phyloP scores from a whole-genome alignment of 2,888 invertebrate genomes.

The Rotaria socialis region DNA sequence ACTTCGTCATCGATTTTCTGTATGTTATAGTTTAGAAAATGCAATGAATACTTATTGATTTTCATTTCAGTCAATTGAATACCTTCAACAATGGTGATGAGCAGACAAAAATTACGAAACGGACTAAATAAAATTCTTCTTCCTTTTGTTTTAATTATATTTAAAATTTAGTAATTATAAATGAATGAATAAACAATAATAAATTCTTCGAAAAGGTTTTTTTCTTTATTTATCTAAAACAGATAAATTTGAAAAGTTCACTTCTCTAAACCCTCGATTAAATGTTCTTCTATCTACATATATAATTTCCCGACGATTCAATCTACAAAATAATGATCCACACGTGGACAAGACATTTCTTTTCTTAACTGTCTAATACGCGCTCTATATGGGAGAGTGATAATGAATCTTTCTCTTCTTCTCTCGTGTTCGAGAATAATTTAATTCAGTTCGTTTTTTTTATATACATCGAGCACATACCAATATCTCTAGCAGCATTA shows the following conservation, averaged over 20 bases:
- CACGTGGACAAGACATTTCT: not conserved
- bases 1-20: not conserved
- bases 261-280: not conserved
- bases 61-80: not conserved
- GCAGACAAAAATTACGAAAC: not conserved
- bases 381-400: not conserved
- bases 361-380: not conserved
- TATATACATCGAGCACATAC: constrained; percentile 16
- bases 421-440: constrained; percentile 1
- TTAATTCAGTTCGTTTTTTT: not conserved
- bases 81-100: not conserved
- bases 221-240: too few relatives aligned
- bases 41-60: not conserved
- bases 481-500: not conserved
- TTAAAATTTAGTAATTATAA: too few relatives aligned
- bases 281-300: too few relatives aligned
- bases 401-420: not conserved
- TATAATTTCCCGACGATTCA: not conserved
- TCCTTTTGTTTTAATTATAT: too few relatives aligned
- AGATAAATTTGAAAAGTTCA: too few relatives aligned
- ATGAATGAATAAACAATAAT: too few relatives aligned
- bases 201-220: too few relatives aligned
- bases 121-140: not conserved
- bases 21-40: not conserved
- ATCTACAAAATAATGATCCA: not conserved